These are phyloP conservation scores for Dilophus febrilis DNA, from an alignment of 2,888 invertebrate species.

Conservation along the genomic window DNA sequence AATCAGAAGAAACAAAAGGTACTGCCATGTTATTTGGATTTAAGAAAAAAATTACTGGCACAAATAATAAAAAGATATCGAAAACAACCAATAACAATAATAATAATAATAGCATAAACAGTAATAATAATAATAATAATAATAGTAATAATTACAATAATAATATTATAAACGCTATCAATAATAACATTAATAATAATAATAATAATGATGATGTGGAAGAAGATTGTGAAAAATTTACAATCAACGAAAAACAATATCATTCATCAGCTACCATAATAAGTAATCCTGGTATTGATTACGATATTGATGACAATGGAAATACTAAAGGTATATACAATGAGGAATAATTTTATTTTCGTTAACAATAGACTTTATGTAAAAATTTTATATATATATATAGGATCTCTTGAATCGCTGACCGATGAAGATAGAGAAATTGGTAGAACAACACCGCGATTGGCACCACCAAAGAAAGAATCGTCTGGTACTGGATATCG, in stretches of 20 bases:
- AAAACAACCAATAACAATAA: constrained; percentile 29
- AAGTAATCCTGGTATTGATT: constrained; percentile 13
- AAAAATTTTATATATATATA: background rate
- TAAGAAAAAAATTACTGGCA: constrained; percentile 43
- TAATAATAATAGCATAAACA: constrained; percentile 17
- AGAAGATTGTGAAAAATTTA: constrained; percentile 8
- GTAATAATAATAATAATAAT: too few relatives aligned
- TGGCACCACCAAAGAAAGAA: constrained; percentile 51
- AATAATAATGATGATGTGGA: constrained; percentile 3
- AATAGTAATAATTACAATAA: constrained; percentile 5
- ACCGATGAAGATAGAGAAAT: background rate
- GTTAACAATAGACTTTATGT: background rate
- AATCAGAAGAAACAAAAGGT: constrained; percentile 33
- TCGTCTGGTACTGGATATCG: constrained; percentile 40
- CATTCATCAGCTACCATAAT: constrained; percentile 6
- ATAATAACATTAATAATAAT: too few relatives aligned
- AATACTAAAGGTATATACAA: constrained; percentile 22
- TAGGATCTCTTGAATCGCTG: background rate
- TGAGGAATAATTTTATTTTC: background rate
- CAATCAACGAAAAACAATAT: constrained; percentile 5
- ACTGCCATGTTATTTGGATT: constrained; percentile 76
- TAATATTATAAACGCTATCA: too few relatives aligned
- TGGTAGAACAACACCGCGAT: constrained; percentile 33
- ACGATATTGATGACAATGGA: constrained; percentile 24
- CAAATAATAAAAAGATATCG: constrained; percentile 29